Base-by-base conservation (phyloP, 2,113 vertebrate genomes). In the Phyllostomus discolor region DNA sequence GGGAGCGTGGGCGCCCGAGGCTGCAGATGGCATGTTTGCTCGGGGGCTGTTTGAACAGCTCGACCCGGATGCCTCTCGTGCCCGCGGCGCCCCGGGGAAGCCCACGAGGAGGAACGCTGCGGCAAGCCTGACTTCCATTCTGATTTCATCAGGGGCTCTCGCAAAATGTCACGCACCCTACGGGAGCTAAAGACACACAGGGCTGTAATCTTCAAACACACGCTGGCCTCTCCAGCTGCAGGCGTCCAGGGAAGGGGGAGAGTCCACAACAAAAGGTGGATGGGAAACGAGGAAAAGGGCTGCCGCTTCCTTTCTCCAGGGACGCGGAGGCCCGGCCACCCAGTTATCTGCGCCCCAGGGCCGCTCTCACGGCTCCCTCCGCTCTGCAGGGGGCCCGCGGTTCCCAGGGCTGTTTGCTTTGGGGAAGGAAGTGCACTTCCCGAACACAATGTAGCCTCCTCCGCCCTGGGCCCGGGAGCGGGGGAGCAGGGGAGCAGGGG, bases 221-320 rank as follows among this genome's bases (percentile, higher is more conserved):
- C 95, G 97, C 88, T 96, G 97, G 97, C 84, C 97, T 95, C 67
- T 89, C 98, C 92, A 95, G 95, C 96, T 95, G 62, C 95, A 98
- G 96, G 98, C 97, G 98, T 98, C 97, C 94, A 97, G 96, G 94
- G 98, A n/a, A n/a, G n/a, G 98, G 98, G 98, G 98, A 94, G 43
- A 90, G 95, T 95, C 94, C 79, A 95, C 95, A 98, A 98, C 97
- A 98, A 98, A 96, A 96, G n/a, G 93, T 94, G 95, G 96, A 92
- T 88, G 97, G 93, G 96, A 97, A 98, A 96, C 96, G 81, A 97
- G 97, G 88, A 97, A 98, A 98, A 98, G 97, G 98, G 98, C 97
- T 97, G 96, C 95, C 86, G 89, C 94, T 98, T 99, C 98, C 98
- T 98, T 90, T 97, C 96, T 94, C 14, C 43, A 5, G 59, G 15